Evolutionary conservation across 2,113 vertebrate species (phyloP), one percentile per base, ranked within the genome.

Genomic region (Nibea albiflora): DNA sequence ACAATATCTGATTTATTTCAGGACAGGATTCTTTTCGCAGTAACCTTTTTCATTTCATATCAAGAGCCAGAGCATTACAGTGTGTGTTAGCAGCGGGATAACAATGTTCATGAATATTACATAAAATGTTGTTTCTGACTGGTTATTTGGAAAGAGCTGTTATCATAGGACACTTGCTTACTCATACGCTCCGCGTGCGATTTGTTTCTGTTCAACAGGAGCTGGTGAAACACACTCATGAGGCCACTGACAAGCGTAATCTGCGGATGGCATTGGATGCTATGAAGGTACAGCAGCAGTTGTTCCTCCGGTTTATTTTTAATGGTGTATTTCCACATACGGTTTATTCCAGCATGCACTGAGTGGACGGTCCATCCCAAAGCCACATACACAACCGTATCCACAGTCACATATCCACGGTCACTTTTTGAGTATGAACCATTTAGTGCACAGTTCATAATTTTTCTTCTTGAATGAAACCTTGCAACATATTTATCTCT

Each of bases 221-320:
- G 84, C 95, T 99, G 87, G 95, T 98, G 50, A 99, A 99, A 80
- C 98, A 99, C 85, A 99, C 98, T 65, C 94, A 95, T 1, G 97
- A 99, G 54, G 49, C 92, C 60, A 61, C 77, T 0, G 96, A 98
- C 75, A 99, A 99, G 87, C 92, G 88, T 6, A 98, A 99, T 85
- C 93, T 99, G n/a, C 96, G 97, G 65, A 90, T 90, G 65, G 97
- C 98, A 0, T 94, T 99, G 50, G 98, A 99, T 64, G 98, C 98
- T 2, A 99, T 99, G 98, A 99, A 99, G 96, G 98, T 98, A 85
- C 11, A 0, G 16, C 24, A 31, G 16, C 35, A 12, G 11, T 39
- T 53, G 11, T 39, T 53, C 19, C 15, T 63, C 56, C 56, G 16
- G 6, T 22, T 50, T 16, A 24, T 42, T 74, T 22, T 39, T 39